Evolutionary conservation across 2,888 invertebrate genomes (phyloP).

Genomic region (Pyrochroa serraticornis): DNA sequence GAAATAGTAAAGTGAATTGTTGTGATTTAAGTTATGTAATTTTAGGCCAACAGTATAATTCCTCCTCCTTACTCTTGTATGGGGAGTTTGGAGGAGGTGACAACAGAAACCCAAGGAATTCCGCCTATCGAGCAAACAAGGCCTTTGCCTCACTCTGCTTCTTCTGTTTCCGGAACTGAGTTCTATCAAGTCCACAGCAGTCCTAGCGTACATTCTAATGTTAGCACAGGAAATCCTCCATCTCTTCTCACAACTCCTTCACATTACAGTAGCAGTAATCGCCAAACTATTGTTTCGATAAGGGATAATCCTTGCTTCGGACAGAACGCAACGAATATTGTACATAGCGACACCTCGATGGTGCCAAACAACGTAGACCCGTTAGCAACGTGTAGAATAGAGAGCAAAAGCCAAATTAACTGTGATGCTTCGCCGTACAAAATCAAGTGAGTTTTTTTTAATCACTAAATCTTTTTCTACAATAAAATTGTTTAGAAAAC

Average conservation of each 20-base stretch:
- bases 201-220: constrained; percentile 48
- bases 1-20: constrained; percentile 17
- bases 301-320: constrained; percentile 47
- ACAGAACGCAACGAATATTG: constrained; percentile 42
- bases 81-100: constrained; percentile 72
- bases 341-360: constrained; percentile 26
- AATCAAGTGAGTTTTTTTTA: constrained; percentile 10
- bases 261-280: constrained; percentile 29
- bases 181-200: constrained; percentile 50
- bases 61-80: constrained; percentile 85
- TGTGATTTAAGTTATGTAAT: constrained; percentile 22
- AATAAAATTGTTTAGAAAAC: constrained; percentile 11
- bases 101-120: constrained; percentile 47
- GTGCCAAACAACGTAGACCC: constrained; percentile 40
- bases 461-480: neutral
- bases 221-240: constrained; percentile 19
- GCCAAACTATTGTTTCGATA: constrained; percentile 43
- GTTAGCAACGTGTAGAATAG: constrained; percentile 36
- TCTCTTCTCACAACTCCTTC: constrained; percentile 29
- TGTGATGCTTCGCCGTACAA: constrained; percentile 45
- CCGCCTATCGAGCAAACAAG: constrained; percentile 31
- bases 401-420: constrained; percentile 41
- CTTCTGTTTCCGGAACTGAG: constrained; percentile 36
- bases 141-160: constrained; percentile 48
- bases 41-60: constrained; percentile 77